Base-by-base conservation (phyloP, 2,888 invertebrate genomes). In the Blastobasis lacticolella region DNA sequence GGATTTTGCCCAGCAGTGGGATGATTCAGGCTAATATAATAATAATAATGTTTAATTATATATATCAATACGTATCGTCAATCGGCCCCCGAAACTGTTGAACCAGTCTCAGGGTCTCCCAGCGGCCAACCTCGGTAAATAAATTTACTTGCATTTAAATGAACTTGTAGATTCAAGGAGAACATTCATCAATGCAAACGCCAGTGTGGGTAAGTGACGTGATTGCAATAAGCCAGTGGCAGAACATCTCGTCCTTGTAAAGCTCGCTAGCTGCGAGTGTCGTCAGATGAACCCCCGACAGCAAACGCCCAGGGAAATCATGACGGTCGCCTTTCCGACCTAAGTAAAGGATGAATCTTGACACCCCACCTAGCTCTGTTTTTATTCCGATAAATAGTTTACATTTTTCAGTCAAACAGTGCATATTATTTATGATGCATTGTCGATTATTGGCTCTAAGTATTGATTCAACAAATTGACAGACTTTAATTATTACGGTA, bases 251-350 rank as follows among this genome's bases (percentile, higher is more conserved):
- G 48, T 42, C 41, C 36, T 37, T 38, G 45, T 42, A 42, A 10
- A 9, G 5, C 58, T 57, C 49, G 48, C 58, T 59, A 59, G 60
- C 56, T 52, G 60, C 64, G 63, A 55, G 58, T 59, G 68, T 60
- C 69, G 70, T 59, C 57, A 60, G 64, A 66, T 73, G 66, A 70
- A 73, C 67, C 69, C 68, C 63, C 73, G 69, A 73, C 77, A 69
- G 68, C 65, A 61, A 66, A 76, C 71, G 75, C 72, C 84, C 71
- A 70, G 83, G 85, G 85, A 86, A 86, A 85, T 85, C 83, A 84
- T 76, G 69, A 68, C 66, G 68, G 71, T 66, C 69, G 70, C 65
- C 60, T 60, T 60, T 61, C 61, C 59, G 63, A 57, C 51, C 51
- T 49, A 49, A 52, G 54, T 46, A 54, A 51, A 46, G 49, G 46